Evolutionary conservation across 2,113 vertebrate genomes (phyloP), one percentile per base, ranked within the genome.

Genomic region (Oxygymnocypris stewartii): DNA sequence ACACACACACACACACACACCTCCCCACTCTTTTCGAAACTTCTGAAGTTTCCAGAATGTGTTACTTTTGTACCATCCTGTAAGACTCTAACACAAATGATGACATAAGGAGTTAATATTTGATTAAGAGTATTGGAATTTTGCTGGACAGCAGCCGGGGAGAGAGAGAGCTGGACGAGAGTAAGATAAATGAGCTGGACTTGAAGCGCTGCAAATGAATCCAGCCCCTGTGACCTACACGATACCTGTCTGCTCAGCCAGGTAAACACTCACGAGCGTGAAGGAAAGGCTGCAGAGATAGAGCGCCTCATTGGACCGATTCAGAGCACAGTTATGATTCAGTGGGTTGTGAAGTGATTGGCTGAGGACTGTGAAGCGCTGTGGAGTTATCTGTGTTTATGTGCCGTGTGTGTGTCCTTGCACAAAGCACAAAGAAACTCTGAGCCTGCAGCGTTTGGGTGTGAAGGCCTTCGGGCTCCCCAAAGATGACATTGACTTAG

Each of bases 91-190:
- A 84, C 78, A 71, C 42, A 59, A 80, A 49, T 28, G 13, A 80
- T 54, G 47, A 85, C 82, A 86, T 80, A 82, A 88, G 79, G 67
- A 84, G 79, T 88, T 86, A 86, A 88, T 84, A 84, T 86, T 86
- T 88, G 84, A 86, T 86, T 85, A 86, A 87, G 82, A 79, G 84
- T 89, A 89, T 89, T 85, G 79, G 73, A 82, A 87, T 89, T 79
- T 73, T 63, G 65, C 49, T 61, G 83, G 77, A 85, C 73, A 63
- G 67, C 79, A 65, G 31, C 85, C 40, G 37, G 59, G n/a, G 84
- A 51, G 85, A 84, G 25, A 86, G 14, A 81, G 78, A 85, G 49
- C 75, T 87, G 79, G 87, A 76, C 77, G 79, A 75, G 84, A 85
- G 18, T 40, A 73, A 84, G 84, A 85, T 73, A 84, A 84, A 85